Percentiles rank a stretch among this genome's conserved stretches.
phyloP scores from a whole-genome alignment of 2,888 invertebrate species.

The Congeria kusceri region DNA sequence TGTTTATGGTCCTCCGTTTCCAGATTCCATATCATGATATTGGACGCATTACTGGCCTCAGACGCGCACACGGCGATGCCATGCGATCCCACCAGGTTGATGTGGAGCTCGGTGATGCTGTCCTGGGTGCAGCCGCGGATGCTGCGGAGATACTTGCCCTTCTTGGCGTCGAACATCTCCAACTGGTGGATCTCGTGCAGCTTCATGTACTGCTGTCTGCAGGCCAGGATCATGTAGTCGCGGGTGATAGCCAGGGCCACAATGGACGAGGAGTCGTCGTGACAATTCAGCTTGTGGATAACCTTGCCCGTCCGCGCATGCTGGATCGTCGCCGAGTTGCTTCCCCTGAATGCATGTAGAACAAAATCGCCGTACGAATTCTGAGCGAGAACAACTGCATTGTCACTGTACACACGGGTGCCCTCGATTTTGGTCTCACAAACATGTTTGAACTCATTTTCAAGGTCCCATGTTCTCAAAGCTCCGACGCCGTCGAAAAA shows the following conservation, averaged over 20 bases:
- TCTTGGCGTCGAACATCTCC: conserved; percentile 81
- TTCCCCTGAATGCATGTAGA: conserved; percentile 80
- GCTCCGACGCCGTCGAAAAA: conserved; percentile 81
- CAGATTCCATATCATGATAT: conserved; percentile 84
- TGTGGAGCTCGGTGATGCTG: conserved; percentile 73
- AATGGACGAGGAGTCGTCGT: conserved; percentile 77
- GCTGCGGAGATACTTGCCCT: conserved; percentile 77
- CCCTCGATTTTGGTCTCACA: conserved; percentile 71
- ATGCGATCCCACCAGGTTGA: conserved; percentile 81
- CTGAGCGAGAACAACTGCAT: conserved; percentile 76
- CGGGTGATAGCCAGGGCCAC: conserved; percentile 79
- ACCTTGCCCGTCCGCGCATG: conserved; percentile 78
- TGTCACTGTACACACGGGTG: conserved; percentile 77
- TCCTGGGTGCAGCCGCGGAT: conserved; percentile 82
- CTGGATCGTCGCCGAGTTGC: conserved; percentile 76
- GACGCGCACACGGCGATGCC: conserved; percentile 79
- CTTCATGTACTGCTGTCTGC: conserved; percentile 80
- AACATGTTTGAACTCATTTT: conserved; percentile 64
- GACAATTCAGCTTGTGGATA: conserved; percentile 76
- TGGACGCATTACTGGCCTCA: conserved; percentile 75
- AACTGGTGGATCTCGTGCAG: conserved; percentile 79
- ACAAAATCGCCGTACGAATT: conserved; percentile 76
- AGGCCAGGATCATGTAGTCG: conserved; percentile 82
- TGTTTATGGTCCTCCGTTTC: too few relatives aligned
- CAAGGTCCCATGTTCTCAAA: conserved; percentile 78